Percentiles rank a stretch among this genome's conserved stretches.
phyloP scores from a whole-genome alignment of 2,797 vertebrate genomes.

The Malurus leucopterus region DNA sequence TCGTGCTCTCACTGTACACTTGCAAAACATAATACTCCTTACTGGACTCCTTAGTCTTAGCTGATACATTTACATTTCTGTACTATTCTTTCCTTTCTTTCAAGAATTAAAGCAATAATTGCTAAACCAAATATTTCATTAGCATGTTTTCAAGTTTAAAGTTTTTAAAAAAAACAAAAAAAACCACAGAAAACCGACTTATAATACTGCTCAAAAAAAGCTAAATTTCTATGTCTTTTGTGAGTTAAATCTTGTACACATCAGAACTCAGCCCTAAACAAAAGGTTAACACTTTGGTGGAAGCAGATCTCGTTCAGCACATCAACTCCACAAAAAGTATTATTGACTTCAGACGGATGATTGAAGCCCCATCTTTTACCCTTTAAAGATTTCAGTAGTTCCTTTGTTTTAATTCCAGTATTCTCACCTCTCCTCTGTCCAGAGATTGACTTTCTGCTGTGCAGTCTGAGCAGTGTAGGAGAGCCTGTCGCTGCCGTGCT shows the following conservation, averaged over 20 bases:
- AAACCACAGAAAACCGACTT: fast-evolving
- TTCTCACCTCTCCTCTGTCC: conserved; percentile 92
- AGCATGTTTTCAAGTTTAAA: neutral
- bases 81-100: neutral
- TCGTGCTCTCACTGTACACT: neutral
- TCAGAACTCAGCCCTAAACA: neutral
- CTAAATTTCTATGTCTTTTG: neutral
- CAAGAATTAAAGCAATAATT: neutral
- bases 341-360: neutral
- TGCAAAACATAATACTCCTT: neutral
- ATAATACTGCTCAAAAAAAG: neutral
- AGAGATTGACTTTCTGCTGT: conserved; percentile 87
- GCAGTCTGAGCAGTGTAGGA: conserved; percentile 80
- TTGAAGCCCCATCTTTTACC: neutral
- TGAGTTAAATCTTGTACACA: neutral
- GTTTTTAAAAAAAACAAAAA: neutral
- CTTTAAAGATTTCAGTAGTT: neutral
- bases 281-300: neutral
- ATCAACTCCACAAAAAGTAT: neutral
- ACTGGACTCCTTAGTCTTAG: neutral
- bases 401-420: neutral
- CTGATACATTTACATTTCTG: neutral
- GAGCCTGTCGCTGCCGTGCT: conserved; percentile 80
- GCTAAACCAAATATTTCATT: neutral
- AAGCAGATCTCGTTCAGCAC: neutral